A percentile compares a stretch with the other conserved stretches of the same genome.
These are phyloP conservation scores for Poeciliopsis paucimaculata DNA, from an alignment of 2,797 vertebrate species.

Conservation along the genomic window DNA sequence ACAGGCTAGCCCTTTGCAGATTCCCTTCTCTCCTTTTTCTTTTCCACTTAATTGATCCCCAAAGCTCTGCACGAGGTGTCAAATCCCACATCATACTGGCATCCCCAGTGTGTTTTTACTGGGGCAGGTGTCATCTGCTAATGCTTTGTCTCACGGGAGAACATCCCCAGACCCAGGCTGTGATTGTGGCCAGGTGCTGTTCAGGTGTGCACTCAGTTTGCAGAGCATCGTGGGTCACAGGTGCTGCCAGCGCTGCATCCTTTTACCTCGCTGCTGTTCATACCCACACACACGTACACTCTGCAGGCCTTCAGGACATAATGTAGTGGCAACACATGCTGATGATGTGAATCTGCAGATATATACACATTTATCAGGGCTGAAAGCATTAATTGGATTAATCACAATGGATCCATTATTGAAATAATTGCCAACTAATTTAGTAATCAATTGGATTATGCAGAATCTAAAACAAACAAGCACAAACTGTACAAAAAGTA, in stretches of 20 bases:
- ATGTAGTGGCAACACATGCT: background rate
- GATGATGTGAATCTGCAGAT: background rate
- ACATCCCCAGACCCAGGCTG: conserved; percentile 53
- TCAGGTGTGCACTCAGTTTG: conserved; percentile 81
- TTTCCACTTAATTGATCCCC: conserved; percentile 67
- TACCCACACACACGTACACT: conserved; percentile 7
- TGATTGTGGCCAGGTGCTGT: conserved; percentile 80
- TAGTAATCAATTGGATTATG: no score
- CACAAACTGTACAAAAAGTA: background rate
- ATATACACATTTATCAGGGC: background rate
- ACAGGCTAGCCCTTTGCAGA: background rate
- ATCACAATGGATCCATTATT: no score
- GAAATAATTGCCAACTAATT: no score
- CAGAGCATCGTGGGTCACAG: conserved; percentile 75
- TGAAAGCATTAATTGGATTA: no score
- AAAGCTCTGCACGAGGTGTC: conserved; percentile 61
- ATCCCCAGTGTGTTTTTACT: conserved; percentile 56
- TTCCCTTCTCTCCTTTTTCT: conserved; percentile 33
- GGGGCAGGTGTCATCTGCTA: conserved; percentile 79
- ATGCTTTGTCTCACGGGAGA: conserved; percentile 63
- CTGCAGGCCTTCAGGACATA: conserved; percentile 14
- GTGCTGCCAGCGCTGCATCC: conserved; percentile 65
- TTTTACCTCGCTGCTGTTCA: conserved; percentile 33
- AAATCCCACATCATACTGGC: conserved; percentile 45
- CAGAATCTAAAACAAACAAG: background rate